phyloP scores from a whole-genome alignment of 2,888 invertebrate genomes.

The Brachyptera risi region DNA sequence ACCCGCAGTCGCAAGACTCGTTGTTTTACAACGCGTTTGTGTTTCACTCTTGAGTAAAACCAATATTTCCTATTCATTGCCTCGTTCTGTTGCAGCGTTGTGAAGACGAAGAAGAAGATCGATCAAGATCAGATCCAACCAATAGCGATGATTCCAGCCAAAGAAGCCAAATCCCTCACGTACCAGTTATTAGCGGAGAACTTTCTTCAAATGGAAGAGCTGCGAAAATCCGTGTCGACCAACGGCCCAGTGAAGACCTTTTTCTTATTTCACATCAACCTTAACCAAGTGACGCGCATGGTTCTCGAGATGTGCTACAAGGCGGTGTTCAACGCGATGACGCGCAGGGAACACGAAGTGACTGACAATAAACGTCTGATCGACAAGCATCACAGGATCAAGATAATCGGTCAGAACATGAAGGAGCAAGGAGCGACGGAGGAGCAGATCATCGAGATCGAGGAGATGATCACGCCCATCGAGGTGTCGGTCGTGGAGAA shows the following conservation, averaged over 20 bases:
- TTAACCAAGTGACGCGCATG: conserved; percentile 64
- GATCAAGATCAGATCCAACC: conserved; percentile 92
- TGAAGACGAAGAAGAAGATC: conserved; percentile 72
- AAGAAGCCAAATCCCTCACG: conserved; percentile 85
- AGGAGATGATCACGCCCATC: conserved; percentile 82
- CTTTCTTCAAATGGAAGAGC: conserved; percentile 63
- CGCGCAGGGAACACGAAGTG: conserved; percentile 60
- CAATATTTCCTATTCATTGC: too few species aligned
- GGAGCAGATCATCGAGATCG: conserved; percentile 77
- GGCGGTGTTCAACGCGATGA: conserved; percentile 64
- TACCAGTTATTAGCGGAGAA: conserved; percentile 82
- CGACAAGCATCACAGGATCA: conserved; percentile 82
- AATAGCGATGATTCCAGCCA: conserved; percentile 88
- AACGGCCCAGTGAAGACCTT: conserved; percentile 76
- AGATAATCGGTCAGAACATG: conserved; percentile 75
- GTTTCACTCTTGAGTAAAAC: too few species aligned
- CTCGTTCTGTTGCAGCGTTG: conserved; percentile 40
- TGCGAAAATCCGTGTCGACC: conserved; percentile 63
- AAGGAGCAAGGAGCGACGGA: conserved; percentile 71
- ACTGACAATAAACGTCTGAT: conserved; percentile 71
- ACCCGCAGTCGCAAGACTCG: too few species aligned
- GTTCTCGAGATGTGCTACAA: conserved; percentile 67
- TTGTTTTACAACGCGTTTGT: too few species aligned
- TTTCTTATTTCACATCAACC: conserved; percentile 70
- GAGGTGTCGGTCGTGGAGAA: conserved; percentile 71